Evolutionary conservation across 2,113 vertebrate genomes (phyloP).

Genomic region (Ranitomeya variabilis): DNA sequence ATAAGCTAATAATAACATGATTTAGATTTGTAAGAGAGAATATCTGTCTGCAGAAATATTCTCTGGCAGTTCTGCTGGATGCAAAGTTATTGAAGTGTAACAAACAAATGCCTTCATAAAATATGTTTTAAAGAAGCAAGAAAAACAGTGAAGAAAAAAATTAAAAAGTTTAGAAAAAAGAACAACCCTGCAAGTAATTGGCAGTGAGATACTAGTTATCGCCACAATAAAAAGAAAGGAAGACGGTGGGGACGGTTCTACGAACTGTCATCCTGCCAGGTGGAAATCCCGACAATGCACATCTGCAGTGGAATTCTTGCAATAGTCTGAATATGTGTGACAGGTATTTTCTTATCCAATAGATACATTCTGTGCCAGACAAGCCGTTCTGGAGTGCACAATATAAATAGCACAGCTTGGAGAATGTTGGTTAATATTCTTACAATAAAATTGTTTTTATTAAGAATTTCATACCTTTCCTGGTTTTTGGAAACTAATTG

Average conservation of each 20-base stretch:
- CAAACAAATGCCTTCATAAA: background rate
- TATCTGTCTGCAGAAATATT: background rate
- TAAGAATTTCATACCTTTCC: background rate
- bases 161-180: constrained; percentile 1
- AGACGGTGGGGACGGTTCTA: constrained; percentile 4
- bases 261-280: constrained; percentile 35
- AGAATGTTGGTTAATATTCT: background rate
- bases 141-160: background rate
- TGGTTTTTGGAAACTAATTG: background rate
- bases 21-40: background rate
- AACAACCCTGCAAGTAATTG: constrained; percentile 15
- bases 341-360: constrained; percentile 36
- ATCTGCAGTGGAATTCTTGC: background rate
- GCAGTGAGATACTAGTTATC: background rate
- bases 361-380: constrained; percentile 16
- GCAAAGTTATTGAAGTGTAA: background rate
- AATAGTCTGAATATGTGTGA: constrained; percentile 12
- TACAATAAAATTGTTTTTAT: background rate
- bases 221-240: background rate
- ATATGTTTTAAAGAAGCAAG: background rate
- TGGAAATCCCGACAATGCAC: background rate
- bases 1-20: background rate
- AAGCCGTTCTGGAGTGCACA: background rate
- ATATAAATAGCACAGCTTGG: constrained; percentile 25
- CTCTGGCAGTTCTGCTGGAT: background rate